Percentiles rank a stretch among this genome's conserved stretches.
Conservation (phyloP, 37 sponge, comb jelly and placozoan genomes). For the Axinella damicornis region DNA sequence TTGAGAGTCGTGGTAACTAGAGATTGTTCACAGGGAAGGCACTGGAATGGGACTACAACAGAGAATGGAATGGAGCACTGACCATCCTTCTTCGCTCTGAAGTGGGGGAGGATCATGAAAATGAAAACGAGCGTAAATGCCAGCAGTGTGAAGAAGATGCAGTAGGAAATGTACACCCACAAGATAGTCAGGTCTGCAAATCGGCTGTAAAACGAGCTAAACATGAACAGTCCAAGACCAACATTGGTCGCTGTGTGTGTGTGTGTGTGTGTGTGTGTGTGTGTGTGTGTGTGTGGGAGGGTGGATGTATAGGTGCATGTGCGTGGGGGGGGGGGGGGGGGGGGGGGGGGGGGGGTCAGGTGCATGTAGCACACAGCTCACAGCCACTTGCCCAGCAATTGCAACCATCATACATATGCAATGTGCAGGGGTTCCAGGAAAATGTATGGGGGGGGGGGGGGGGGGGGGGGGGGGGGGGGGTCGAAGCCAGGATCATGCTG, state of each 20-base stretch:
- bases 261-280: background rate
- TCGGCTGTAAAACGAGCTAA: background rate
- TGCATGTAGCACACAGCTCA: no score
- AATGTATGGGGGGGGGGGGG: no score
- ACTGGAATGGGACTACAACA: no score
- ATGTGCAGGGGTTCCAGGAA: background rate
- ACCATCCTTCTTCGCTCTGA: background rate
- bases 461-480: no score
- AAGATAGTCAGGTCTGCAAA: conserved; percentile 16
- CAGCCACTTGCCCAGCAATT: background rate
- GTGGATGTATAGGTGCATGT: no score
- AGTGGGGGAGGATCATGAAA: conserved; percentile 3
- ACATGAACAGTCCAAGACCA: conserved; percentile 22
- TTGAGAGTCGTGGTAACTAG: no score
- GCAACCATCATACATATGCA: background rate
- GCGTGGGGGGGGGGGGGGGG: no score
- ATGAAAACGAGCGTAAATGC: background rate
- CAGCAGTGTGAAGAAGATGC: conserved; percentile 15
- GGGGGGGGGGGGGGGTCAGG: no score
- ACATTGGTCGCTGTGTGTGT: conserved; percentile 33
- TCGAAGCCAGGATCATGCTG: no score
- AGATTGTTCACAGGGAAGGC: no score
- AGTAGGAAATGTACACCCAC: conserved; percentile 27
- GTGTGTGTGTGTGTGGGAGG: no score
- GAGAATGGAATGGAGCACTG: no score